Conservation (phyloP, 2,113 vertebrate species). For the Tringa solitaria region DNA sequence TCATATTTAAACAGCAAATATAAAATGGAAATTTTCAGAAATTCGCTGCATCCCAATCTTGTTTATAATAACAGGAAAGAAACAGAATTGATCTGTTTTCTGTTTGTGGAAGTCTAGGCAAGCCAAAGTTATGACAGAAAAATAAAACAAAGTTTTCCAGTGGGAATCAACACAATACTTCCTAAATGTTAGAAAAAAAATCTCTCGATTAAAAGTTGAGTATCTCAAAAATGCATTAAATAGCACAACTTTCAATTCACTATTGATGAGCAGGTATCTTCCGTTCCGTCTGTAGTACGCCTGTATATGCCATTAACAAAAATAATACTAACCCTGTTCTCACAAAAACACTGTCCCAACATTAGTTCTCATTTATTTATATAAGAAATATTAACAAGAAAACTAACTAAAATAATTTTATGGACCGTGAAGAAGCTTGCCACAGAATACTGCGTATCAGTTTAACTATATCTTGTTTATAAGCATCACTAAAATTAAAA, state of each 20-base stretch:
- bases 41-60: background rate
- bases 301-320: background rate
- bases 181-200: background rate
- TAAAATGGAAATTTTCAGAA: background rate
- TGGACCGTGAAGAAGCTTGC: background rate
- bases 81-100: background rate
- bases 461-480: background rate
- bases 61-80: background rate
- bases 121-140: background rate
- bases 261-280: background rate
- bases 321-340: background rate
- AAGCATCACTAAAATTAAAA: background rate
- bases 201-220: background rate
- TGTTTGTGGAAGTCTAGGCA: background rate
- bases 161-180: background rate
- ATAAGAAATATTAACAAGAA: background rate
- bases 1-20: background rate
- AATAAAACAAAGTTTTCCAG: background rate
- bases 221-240: background rate
- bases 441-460: background rate
- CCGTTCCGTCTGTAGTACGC: background rate
- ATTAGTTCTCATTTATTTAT: background rate
- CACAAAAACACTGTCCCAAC: background rate
- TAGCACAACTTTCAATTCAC: background rate
- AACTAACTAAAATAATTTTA: background rate